These are phyloP conservation scores for Sminthurides bifidus DNA, from an alignment of 1,140 invertebrate genomes.

Conservation along the genomic window DNA sequence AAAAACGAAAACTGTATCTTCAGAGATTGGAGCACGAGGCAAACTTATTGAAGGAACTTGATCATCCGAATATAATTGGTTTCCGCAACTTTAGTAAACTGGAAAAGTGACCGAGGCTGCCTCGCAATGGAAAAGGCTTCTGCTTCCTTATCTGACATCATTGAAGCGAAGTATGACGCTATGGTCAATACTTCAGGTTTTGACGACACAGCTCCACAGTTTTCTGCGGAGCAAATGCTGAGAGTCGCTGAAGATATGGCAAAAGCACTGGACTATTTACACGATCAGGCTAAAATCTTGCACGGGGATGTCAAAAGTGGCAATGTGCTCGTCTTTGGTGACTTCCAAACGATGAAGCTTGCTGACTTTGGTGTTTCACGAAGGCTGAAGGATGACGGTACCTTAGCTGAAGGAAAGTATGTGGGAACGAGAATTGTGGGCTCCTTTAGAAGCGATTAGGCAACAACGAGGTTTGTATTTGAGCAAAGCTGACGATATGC, in stretches of 20 bases:
- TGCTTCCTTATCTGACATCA: slow-evolving; percentile 49
- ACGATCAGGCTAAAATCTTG: slow-evolving; percentile 54
- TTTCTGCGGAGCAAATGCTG: slow-evolving; percentile 47
- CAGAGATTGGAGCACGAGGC: slow-evolving; percentile 57
- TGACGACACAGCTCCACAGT: slow-evolving; percentile 28
- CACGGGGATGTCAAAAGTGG: slow-evolving; percentile 77
- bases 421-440: slow-evolving; percentile 47
- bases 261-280: slow-evolving; percentile 63
- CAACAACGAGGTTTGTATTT: slow-evolving; percentile 4
- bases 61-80: slow-evolving; percentile 72
- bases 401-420: slow-evolving; percentile 41
- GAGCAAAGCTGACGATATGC: neutral
- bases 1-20: slow-evolving; percentile 34
- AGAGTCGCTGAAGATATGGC: slow-evolving; percentile 49
- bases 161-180: slow-evolving; percentile 53
- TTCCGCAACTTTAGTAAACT: slow-evolving; percentile 58
- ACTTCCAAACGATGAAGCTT: slow-evolving; percentile 61
- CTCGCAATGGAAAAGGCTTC: slow-evolving; percentile 47
- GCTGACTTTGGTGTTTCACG: slow-evolving; percentile 75
- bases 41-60: slow-evolving; percentile 51
- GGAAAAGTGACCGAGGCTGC: slow-evolving; percentile 36
- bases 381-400: slow-evolving; percentile 51
- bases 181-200: slow-evolving; percentile 3
- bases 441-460: neutral
- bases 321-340: slow-evolving; percentile 55